These are phyloP conservation scores for Dichetophora obliterata DNA, from an alignment of 2,888 invertebrate genomes.

Conservation along the genomic window DNA sequence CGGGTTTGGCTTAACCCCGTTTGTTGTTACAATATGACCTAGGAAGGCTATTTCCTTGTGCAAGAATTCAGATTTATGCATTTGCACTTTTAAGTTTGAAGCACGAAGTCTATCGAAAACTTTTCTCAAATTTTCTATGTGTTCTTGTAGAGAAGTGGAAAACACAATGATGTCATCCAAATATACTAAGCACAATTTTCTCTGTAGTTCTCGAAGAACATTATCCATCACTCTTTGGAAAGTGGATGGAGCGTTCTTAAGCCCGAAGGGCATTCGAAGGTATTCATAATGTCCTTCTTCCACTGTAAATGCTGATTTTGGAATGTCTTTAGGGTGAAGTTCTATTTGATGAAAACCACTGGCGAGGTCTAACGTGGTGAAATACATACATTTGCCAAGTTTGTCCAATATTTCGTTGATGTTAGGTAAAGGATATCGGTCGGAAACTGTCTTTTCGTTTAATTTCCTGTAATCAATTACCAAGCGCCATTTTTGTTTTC, in stretches of 20 bases:
- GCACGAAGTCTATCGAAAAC: conserved; percentile 23
- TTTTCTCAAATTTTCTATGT: conserved; percentile 23
- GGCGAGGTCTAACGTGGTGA: conserved; percentile 49
- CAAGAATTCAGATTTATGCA: conserved; percentile 31
- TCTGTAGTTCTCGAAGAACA: conserved; percentile 34
- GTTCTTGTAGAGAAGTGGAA: conserved; percentile 37
- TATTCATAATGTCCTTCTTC: conserved; percentile 48
- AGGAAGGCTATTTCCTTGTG: no score
- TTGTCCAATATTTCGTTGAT: conserved; percentile 34
- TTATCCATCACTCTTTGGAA: conserved; percentile 42
- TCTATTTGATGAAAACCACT: conserved; percentile 60
- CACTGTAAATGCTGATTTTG: conserved; percentile 49
- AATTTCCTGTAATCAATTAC: conserved; percentile 40
- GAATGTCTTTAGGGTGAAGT: conserved; percentile 49
- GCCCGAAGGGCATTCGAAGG: conserved; percentile 46
- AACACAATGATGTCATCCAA: conserved; percentile 38
- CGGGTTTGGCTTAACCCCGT: not conserved
- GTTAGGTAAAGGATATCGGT: conserved; percentile 31
- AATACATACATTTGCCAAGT: conserved; percentile 14
- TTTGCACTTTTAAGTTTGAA: conserved; percentile 38
- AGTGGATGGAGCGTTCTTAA: conserved; percentile 38
- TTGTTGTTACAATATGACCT: no score
- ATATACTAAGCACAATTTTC: conserved; percentile 35
- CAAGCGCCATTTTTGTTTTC: conserved; percentile 36
- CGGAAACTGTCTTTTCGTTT: conserved; percentile 27